Conservation (phyloP, 30 jellyfish, hydroid and myxozoan species). For the Aurelia aurita region DNA sequence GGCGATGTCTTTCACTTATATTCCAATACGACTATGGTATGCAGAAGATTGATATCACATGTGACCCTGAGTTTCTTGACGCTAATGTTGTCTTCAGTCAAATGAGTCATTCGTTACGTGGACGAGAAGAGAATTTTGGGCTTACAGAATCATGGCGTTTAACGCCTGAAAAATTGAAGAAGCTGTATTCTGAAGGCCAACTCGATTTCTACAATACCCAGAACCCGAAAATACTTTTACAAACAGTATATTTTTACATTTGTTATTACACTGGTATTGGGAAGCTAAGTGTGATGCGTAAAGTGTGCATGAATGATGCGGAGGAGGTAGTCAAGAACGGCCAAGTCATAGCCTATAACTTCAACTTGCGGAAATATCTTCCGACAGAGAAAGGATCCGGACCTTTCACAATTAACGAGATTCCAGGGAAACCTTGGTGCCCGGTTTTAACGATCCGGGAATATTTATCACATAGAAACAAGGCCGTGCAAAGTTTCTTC, state of each 20-base stretch:
- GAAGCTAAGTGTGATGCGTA: constrained; percentile 60
- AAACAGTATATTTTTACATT: constrained; percentile 55
- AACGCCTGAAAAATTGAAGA: constrained; percentile 49
- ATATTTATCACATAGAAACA: constrained; percentile 58
- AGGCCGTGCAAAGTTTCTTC: constrained; percentile 38
- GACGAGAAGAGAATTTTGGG: constrained; percentile 44
- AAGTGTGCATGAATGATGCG: constrained; percentile 14
- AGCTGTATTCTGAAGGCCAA: constrained; percentile 57
- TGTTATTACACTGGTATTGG: constrained; percentile 74
- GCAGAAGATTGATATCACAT: constrained; percentile 33
- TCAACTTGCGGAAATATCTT: constrained; percentile 29
- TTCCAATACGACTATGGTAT: constrained; percentile 67
- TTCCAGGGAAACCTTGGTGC: constrained; percentile 79
- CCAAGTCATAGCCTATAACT: constrained; percentile 46
- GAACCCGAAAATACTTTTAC: constrained; percentile 54
- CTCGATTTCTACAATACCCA: constrained; percentile 53
- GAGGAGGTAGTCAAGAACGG: constrained; percentile 62
- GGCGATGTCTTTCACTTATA: constrained; percentile 47
- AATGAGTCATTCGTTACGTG: constrained; percentile 56
- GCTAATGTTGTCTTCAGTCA: constrained; percentile 59
- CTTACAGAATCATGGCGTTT: constrained; percentile 58
- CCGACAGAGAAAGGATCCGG: constrained; percentile 54
- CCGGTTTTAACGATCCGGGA: constrained; percentile 62
- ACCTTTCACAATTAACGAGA: constrained; percentile 60
- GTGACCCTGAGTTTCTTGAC: constrained; percentile 54